phyloP scores from a whole-genome alignment of 1,140 invertebrate species.

The Atopsyche davidsoni region DNA sequence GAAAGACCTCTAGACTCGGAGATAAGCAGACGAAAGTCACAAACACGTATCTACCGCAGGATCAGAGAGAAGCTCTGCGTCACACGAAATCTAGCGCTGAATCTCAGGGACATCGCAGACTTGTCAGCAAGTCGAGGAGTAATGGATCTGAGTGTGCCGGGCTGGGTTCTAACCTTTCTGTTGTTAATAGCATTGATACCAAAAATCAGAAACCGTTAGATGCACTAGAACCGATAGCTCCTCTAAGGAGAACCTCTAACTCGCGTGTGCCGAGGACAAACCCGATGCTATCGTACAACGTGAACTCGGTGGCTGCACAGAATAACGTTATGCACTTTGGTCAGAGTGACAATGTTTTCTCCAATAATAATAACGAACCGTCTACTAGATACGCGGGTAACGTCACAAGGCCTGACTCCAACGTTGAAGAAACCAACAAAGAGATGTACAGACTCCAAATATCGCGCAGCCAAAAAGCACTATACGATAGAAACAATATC shows the following conservation, averaged over 20 bases:
- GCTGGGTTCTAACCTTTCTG: not conserved
- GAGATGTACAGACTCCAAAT: constrained; percentile 49
- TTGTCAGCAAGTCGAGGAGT: constrained; percentile 35
- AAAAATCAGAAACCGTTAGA: constrained; percentile 28
- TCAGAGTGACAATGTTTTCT: constrained; percentile 29
- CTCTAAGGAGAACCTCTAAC: constrained; percentile 41
- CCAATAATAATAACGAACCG: constrained; percentile 13
- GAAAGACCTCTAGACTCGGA: constrained; percentile 35
- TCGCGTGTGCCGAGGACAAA: constrained; percentile 48
- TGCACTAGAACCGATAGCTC: constrained; percentile 44
- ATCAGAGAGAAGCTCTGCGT: constrained; percentile 19
- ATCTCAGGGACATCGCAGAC: constrained; percentile 20
- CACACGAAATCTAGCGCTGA: constrained; percentile 25
- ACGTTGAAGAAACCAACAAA: constrained; percentile 48
- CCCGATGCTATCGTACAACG: constrained; percentile 46
- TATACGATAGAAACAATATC: constrained; percentile 44
- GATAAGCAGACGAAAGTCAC: constrained; percentile 33
- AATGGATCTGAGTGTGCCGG: constrained; percentile 19
- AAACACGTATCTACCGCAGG: constrained; percentile 23
- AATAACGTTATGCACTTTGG: constrained; percentile 46
- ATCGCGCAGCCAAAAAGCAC: constrained; percentile 45
- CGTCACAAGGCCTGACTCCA: constrained; percentile 39
- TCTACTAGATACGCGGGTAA: not conserved
- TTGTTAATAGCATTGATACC: constrained; percentile 1
- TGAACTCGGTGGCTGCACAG: constrained; percentile 28